These are phyloP conservation scores for Geotrypetes seraphini DNA, from an alignment of 2,797 vertebrate genomes.

Conservation along the genomic window DNA sequence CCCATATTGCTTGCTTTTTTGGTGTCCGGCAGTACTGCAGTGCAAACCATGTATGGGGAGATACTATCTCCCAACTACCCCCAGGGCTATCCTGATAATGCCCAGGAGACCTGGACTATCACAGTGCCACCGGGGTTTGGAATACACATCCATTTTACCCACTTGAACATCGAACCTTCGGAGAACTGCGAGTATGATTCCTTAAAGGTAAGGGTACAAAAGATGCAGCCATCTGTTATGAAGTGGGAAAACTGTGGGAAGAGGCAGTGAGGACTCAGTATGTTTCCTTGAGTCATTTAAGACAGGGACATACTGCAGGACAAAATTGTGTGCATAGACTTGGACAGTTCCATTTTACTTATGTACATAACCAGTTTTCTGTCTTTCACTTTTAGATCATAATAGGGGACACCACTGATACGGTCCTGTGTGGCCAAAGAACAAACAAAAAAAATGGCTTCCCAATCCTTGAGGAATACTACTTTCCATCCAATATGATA, in stretches of 20 bases:
- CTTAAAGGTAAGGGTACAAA: slow-evolving; percentile 61
- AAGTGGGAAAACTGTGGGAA: too few species aligned
- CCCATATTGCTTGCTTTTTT: slow-evolving; percentile 31
- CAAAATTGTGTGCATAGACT: too few species aligned
- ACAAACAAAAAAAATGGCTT: slow-evolving; percentile 20
- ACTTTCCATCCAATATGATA: slow-evolving; percentile 52
- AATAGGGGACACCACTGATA: slow-evolving; percentile 35
- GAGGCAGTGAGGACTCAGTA: not conserved
- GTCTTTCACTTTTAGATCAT: slow-evolving; percentile 38
- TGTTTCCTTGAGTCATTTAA: too few species aligned
- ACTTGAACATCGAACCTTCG: slow-evolving; percentile 81
- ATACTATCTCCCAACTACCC: slow-evolving; percentile 81
- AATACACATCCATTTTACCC: slow-evolving; percentile 69
- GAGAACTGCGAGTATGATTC: slow-evolving; percentile 71
- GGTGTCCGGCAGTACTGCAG: slow-evolving; percentile 25
- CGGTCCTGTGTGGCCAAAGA: slow-evolving; percentile 61
- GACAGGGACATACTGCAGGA: too few species aligned
- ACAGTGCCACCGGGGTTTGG: slow-evolving; percentile 64
- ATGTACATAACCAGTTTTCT: too few species aligned
- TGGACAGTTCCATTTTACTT: too few species aligned
- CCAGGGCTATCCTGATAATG: slow-evolving; percentile 60
- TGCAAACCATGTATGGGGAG: slow-evolving; percentile 55
- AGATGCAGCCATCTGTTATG: fast-evolving
- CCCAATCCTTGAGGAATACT: slow-evolving; percentile 44
- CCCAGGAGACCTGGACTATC: slow-evolving; percentile 61